Percentiles rank a stretch among this genome's conserved stretches.
These are phyloP conservation scores for Diorhabda elongata DNA, from an alignment of 1,140 invertebrate genomes.

Conservation along the genomic window DNA sequence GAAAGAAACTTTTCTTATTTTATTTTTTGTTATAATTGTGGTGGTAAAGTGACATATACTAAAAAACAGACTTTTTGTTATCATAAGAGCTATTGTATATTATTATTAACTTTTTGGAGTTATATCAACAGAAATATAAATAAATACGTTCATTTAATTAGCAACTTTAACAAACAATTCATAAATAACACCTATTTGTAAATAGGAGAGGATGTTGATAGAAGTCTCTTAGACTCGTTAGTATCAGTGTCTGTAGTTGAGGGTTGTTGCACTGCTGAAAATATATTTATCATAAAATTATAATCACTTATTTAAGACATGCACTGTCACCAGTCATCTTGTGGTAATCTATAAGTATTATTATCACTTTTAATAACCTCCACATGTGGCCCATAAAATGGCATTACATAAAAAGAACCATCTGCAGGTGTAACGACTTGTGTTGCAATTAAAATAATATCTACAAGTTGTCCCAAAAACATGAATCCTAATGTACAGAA, in stretches of 20 bases:
- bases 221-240: too few species aligned
- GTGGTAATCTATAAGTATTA: constrained; percentile 75
- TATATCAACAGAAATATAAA: too few species aligned
- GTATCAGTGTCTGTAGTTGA: background rate
- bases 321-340: constrained; percentile 68
- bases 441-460: constrained; percentile 93
- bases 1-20: too few species aligned
- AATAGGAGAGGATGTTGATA: too few species aligned
- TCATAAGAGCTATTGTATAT: too few species aligned
- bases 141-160: too few species aligned
- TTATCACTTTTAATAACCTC: constrained; percentile 80
- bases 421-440: constrained; percentile 88
- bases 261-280: background rate
- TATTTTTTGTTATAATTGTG: too few species aligned
- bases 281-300: background rate
- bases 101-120: too few species aligned
- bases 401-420: constrained; percentile 92
- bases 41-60: too few species aligned
- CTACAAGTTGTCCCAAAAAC: constrained; percentile 92
- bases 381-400: constrained; percentile 87
- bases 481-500: constrained; percentile 94
- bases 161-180: too few species aligned
- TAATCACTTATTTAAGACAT: background rate
- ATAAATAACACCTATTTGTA: too few species aligned
- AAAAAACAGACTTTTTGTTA: too few species aligned